Conservation (phyloP, 2,113 vertebrate species). For the Dicentrarchus labrax region DNA sequence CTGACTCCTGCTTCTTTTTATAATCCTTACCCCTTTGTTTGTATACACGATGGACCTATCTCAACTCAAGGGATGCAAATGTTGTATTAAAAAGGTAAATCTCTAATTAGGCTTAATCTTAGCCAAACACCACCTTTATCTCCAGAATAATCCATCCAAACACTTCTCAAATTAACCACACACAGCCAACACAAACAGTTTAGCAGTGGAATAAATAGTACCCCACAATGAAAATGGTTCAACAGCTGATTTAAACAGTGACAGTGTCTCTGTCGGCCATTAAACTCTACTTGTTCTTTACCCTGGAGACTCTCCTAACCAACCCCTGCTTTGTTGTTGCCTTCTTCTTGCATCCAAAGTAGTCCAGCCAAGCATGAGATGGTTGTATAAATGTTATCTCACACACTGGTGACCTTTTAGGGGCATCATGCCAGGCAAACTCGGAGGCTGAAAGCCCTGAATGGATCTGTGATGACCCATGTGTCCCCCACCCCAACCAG, state of each 20-base stretch:
- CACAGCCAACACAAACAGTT: constrained; percentile 15
- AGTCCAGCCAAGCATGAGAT: constrained; percentile 65
- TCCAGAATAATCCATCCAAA: constrained; percentile 3
- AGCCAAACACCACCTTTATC: constrained; percentile 5
- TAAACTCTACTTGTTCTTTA: neutral
- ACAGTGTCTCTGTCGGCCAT: neutral
- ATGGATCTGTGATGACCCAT: constrained; percentile 64
- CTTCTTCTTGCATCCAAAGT: constrained; percentile 17
- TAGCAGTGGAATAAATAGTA: constrained; percentile 24
- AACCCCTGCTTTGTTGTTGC: constrained; percentile 12
- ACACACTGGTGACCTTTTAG: constrained; percentile 56
- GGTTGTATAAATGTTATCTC: constrained; percentile 74
- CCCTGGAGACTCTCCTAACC: constrained; percentile 13
- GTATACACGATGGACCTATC: neutral
- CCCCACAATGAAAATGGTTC: constrained; percentile 6
- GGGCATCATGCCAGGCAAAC: constrained; percentile 56
- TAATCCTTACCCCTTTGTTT: constrained; percentile 1
- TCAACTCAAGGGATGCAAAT: neutral
- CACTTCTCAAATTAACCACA: constrained; percentile 17
- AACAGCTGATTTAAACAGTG: constrained; percentile 25
- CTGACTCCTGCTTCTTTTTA: neutral
- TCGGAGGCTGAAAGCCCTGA: constrained; percentile 58
- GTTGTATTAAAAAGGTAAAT: constrained; percentile 23
- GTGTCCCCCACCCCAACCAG: constrained; percentile 33
- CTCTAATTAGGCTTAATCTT: constrained; percentile 18